Conservation (phyloP, 2,797 vertebrate genomes). For the Glossophaga mutica region DNA sequence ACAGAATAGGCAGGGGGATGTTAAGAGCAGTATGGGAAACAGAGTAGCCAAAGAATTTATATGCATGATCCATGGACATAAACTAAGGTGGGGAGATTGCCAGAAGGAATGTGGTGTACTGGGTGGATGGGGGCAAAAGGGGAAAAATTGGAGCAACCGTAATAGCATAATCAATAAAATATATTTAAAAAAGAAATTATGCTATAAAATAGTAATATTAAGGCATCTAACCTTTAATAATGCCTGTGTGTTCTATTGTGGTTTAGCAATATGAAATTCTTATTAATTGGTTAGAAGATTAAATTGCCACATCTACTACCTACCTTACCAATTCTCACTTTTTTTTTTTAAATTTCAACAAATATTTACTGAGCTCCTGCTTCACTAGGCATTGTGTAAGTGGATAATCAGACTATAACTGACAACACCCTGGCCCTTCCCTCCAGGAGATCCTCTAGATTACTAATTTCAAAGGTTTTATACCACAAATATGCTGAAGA, state of each 20-base stretch:
- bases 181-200: background rate
- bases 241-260: background rate
- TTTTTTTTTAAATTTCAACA: background rate
- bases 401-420: background rate
- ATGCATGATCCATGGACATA: background rate
- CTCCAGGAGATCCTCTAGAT: background rate
- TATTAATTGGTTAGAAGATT: background rate
- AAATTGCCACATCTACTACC: background rate
- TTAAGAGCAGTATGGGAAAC: background rate
- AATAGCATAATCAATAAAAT: background rate
- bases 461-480: conserved; percentile 45
- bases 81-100: background rate
- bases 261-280: background rate
- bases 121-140: background rate
- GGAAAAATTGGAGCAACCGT: background rate
- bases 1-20: background rate
- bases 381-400: background rate
- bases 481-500: background rate
- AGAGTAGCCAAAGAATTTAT: background rate
- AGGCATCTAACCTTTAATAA: background rate
- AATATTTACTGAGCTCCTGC: background rate
- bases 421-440: background rate
- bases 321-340: background rate
- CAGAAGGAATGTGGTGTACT: background rate
- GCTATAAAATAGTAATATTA: background rate